Evolutionary conservation across 2,888 invertebrate genomes (phyloP).

Genomic region (Scrobipalpa atriplicella): DNA sequence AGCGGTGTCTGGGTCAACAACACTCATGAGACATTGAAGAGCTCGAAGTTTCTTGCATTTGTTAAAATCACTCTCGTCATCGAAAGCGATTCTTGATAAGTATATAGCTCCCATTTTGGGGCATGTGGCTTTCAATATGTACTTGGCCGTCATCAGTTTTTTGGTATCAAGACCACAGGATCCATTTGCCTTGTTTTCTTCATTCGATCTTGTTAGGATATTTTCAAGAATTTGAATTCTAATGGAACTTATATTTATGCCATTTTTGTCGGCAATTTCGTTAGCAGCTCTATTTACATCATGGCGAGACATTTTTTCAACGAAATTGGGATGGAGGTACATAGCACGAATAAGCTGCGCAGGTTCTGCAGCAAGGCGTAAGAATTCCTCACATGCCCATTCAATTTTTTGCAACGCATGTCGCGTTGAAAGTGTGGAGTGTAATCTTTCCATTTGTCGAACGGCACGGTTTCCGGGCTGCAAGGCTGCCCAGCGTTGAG

Average conservation of each 20-base stretch:
- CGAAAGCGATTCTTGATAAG: slow-evolving; percentile 74
- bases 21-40: slow-evolving; percentile 75
- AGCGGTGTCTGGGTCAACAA: slow-evolving; percentile 72
- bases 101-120: slow-evolving; percentile 80
- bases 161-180: slow-evolving; percentile 57
- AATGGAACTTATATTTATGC: slow-evolving; percentile 73
- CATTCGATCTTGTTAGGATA: slow-evolving; percentile 61
- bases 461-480: slow-evolving; percentile 77
- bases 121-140: slow-evolving; percentile 77
- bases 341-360: slow-evolving; percentile 72
- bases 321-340: slow-evolving; percentile 72
- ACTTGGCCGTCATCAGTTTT: slow-evolving; percentile 74
- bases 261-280: slow-evolving; percentile 79
- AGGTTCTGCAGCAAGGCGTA: slow-evolving; percentile 71
- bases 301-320: slow-evolving; percentile 67
- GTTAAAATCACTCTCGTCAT: slow-evolving; percentile 73
- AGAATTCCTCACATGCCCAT: slow-evolving; percentile 75
- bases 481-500: slow-evolving; percentile 75
- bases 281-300: slow-evolving; percentile 74
- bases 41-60: slow-evolving; percentile 76
- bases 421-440: slow-evolving; percentile 73
- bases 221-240: slow-evolving; percentile 77
- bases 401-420: slow-evolving; percentile 76
- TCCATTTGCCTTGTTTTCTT: slow-evolving; percentile 53
- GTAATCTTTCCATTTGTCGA: slow-evolving; percentile 75